These are phyloP conservation scores for Listronotus bonariensis DNA, from an alignment of 1,140 invertebrate species.

Conservation along the genomic window DNA sequence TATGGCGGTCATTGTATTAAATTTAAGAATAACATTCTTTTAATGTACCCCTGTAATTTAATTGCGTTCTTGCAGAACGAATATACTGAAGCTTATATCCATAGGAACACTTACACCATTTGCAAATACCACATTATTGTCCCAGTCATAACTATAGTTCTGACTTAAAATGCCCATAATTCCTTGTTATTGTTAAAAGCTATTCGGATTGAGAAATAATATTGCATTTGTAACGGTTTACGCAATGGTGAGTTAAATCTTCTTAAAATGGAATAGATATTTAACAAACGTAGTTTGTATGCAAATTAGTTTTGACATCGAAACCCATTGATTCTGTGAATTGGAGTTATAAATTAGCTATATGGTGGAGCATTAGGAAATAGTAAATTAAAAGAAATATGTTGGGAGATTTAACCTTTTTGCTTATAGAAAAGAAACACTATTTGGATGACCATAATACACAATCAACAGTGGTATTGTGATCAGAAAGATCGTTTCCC, in stretches of 20 bases:
- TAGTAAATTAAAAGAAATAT: no score
- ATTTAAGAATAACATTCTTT: no score
- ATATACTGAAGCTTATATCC: neutral
- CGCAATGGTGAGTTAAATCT: constrained; percentile 27
- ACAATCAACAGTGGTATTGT: no score
- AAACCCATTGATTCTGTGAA: constrained; percentile 4
- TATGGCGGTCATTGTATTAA: no score
- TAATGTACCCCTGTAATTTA: no score
- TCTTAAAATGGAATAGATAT: constrained; percentile 29
- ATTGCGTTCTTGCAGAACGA: constrained; percentile 3
- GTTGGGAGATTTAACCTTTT: no score
- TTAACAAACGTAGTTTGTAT: constrained; percentile 22
- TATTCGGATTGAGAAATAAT: constrained; percentile 28
- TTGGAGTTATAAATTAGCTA: neutral
- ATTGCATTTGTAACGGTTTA: constrained; percentile 25
- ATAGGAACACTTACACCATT: constrained; percentile 10
- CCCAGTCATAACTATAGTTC: constrained; percentile 3
- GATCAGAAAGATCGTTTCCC: no score
- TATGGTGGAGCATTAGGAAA: no score
- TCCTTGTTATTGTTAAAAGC: constrained; percentile 25
- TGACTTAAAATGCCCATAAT: constrained; percentile 18
- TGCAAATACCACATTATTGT: constrained; percentile 10
- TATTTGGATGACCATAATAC: no score
- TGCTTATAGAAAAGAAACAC: no score
- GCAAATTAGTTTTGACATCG: constrained; percentile 23